These are phyloP conservation scores for Eubucco bourcierii DNA, from an alignment of 2,113 vertebrate species.

Conservation along the genomic window DNA sequence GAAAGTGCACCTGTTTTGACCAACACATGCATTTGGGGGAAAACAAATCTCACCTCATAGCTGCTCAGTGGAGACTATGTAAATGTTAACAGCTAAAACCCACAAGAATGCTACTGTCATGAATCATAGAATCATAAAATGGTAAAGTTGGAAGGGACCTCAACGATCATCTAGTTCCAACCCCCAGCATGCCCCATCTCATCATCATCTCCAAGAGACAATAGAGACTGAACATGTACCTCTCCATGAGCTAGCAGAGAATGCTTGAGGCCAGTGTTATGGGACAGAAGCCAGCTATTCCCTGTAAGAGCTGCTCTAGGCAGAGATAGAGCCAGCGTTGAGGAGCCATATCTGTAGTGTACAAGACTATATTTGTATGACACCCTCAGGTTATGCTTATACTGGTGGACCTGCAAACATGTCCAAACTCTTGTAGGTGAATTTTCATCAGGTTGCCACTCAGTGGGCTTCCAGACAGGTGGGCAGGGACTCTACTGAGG, in stretches of 20 bases:
- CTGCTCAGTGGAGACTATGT: not conserved
- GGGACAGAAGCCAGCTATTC: not conserved
- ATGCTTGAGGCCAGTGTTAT: not conserved
- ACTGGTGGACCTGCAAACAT: not conserved
- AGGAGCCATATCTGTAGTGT: not conserved
- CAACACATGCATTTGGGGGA: not conserved
- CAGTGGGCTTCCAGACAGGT: not conserved
- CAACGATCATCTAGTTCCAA: too few species aligned
- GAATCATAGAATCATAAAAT: too few species aligned
- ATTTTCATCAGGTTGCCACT: not conserved
- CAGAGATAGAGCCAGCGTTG: not conserved
- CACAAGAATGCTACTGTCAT: not conserved
- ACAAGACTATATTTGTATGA: not conserved
- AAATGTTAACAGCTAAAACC: not conserved
- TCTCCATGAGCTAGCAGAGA: not conserved
- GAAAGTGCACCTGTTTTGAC: slow-evolving; percentile 33
- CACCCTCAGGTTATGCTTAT: not conserved
- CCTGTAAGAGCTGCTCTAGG: not conserved
- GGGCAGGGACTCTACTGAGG: not conserved
- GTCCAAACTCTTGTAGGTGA: not conserved
- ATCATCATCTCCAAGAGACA: not conserved
- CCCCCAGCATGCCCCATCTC: not conserved
- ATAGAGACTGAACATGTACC: not conserved
- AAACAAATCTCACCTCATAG: not conserved
- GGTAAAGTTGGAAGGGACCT: too few species aligned